Base-by-base conservation (phyloP, 2,797 vertebrate species). In the Diplodus sargus region DNA sequence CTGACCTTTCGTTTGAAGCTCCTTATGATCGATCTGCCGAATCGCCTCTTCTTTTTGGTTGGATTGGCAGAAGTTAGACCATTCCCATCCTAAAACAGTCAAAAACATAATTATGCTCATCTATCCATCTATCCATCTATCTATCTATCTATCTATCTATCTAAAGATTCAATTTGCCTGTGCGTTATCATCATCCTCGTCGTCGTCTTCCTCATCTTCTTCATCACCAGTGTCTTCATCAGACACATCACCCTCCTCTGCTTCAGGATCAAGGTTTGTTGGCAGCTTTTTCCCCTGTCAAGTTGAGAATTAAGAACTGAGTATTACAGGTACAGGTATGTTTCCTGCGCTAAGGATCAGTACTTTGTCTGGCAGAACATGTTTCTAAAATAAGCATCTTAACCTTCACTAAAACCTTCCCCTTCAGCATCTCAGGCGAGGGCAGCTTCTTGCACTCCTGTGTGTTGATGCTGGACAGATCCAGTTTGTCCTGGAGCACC, bases 371-470 rank as follows among this genome's bases (percentile, higher is more conserved):
- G 14, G 39, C 6, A 59, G 8, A 8, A 8, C 5, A 9, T 51
- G 6, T 43, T n/a, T 3, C n/a, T 25, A 28, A 48, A 78, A 73
- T 12, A 71, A 28, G 39, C 39, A 39, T 9, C 39, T 49, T 74
- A 86, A 99, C 98, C 96, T 99, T 99, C 73, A 99, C 96, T 70
- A 99, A 89, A 77, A 99, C 85, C 88, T 99, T 99, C 23, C 97
- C 97, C 90, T 95, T 98, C 23, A 99, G 96, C 84, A 87, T 88
- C 82, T 98, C 97, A 0, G 98, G 98, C 2, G 97, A 98, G 12
- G 98, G 98, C 73, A 99, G 94, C 69, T 81, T 92, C 75, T 94
- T 95, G 68, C 90, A 91, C 63, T 99, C 97, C 1, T 95, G 95
- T 0, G 42, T 73, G 66, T 92, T 94, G 87, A 99, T 90, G 0